Evolutionary conservation across 1,140 invertebrate species (phyloP).

Genomic region (Bombus terrestris): DNA sequence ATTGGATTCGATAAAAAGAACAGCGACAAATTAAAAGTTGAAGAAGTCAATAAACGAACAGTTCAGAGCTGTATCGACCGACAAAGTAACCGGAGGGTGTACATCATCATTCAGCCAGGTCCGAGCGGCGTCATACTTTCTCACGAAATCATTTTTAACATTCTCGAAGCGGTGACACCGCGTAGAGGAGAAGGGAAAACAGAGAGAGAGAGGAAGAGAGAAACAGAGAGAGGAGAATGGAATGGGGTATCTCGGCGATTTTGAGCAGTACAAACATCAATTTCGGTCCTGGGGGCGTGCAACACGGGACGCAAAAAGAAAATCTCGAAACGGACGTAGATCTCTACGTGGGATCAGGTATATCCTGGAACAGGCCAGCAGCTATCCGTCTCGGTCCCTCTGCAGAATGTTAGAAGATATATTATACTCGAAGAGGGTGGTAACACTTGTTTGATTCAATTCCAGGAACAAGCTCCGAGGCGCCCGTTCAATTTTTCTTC

Average conservation of each 20-base stretch:
- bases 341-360: conserved; percentile 67
- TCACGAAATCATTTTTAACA: conserved; percentile 46
- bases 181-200: too few species aligned
- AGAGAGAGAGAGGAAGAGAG: background rate
- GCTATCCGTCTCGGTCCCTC: conserved; percentile 72
- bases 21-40: background rate
- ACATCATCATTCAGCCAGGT: conserved; percentile 8
- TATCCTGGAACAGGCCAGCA: conserved; percentile 64
- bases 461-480: conserved; percentile 71
- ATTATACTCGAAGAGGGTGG: conserved; percentile 73
- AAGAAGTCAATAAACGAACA: background rate
- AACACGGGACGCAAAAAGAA: conserved; percentile 54
- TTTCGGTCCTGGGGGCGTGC: conserved; percentile 57
- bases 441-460: conserved; percentile 80
- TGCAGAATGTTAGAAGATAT: conserved; percentile 72
- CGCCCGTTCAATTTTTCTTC: conserved; percentile 75
- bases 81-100: background rate
- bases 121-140: background rate
- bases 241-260: conserved; percentile 49
- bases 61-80: too few species aligned
- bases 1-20: background rate
- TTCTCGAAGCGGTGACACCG: background rate
- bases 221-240: background rate
- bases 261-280: conserved; percentile 59
- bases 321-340: conserved; percentile 58